A percentile compares a stretch with the other conserved stretches of the same genome.
phyloP scores from a whole-genome alignment of 2,113 vertebrate species.

The Caracal caracal region DNA sequence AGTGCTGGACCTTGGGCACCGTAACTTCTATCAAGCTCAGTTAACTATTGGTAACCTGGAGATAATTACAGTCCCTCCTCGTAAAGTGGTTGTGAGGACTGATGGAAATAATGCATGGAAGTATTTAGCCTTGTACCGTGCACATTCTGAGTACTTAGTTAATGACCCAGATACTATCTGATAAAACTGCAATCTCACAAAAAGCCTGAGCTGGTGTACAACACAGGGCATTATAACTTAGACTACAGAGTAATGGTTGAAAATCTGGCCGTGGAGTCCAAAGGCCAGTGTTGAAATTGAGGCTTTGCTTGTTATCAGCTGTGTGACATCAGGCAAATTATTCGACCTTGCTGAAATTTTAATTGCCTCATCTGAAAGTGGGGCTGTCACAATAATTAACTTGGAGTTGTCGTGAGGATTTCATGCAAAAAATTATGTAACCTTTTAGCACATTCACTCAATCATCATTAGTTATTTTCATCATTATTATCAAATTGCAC shows the following conservation, averaged over 20 bases:
- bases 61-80: neutral
- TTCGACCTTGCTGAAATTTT: neutral
- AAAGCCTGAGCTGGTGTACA: neutral
- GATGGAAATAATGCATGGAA: neutral
- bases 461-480: neutral
- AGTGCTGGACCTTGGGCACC: neutral
- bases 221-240: neutral
- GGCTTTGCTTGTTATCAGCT: neutral
- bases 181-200: neutral
- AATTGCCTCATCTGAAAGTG: neutral
- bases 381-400: neutral
- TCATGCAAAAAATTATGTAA: neutral
- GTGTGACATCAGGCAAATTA: neutral
- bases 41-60: neutral
- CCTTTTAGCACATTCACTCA: neutral
- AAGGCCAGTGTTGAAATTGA: neutral
- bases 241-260: neutral
- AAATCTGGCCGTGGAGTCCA: neutral
- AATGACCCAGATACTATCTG: neutral
- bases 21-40: neutral
- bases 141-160: neutral
- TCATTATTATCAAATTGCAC: neutral
- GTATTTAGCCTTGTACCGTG: neutral
- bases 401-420: neutral
- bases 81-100: neutral